Evolutionary conservation across 1,140 invertebrate genomes (phyloP).

Genomic region (Triops cancriformis): DNA sequence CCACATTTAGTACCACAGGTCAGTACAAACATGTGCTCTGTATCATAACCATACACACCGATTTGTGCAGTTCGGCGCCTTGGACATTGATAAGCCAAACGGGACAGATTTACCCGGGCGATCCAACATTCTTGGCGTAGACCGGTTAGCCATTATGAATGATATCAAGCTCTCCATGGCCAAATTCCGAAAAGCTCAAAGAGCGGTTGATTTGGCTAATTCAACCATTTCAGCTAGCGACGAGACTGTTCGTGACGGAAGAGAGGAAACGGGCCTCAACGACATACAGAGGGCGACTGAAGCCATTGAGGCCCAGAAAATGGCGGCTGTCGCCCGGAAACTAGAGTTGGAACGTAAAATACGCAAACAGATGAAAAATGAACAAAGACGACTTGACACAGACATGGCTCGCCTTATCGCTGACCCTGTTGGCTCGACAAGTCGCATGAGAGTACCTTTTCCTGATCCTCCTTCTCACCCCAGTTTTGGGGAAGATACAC

Average conservation of each 20-base stretch:
- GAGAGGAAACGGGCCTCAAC: not conserved
- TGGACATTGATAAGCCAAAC: not conserved
- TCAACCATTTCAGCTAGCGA: not conserved
- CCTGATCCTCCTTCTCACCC: not conserved
- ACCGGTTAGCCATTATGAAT: not conserved
- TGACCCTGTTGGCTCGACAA: not conserved
- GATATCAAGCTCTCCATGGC: not conserved
- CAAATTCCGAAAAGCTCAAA: not conserved
- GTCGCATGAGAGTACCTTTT: not conserved
- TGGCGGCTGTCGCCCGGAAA: not conserved
- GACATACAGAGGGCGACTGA: not conserved
- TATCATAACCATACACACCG: not conserved
- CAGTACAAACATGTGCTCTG: not conserved
- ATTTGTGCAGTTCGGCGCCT: not conserved
- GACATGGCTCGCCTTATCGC: not conserved
- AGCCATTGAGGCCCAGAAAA: slow-evolving; percentile 1
- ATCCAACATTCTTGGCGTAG: not conserved
- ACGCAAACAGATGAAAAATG: not conserved
- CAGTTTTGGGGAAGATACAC: not conserved
- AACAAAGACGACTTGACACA: not conserved
- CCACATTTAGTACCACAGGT: not conserved
- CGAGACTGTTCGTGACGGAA: not conserved
- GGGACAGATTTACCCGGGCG: not conserved
- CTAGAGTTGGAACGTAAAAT: not conserved
- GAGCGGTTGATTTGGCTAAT: not conserved